phyloP scores from a whole-genome alignment of 1,140 invertebrate genomes.

The Drosophila tristis region DNA sequence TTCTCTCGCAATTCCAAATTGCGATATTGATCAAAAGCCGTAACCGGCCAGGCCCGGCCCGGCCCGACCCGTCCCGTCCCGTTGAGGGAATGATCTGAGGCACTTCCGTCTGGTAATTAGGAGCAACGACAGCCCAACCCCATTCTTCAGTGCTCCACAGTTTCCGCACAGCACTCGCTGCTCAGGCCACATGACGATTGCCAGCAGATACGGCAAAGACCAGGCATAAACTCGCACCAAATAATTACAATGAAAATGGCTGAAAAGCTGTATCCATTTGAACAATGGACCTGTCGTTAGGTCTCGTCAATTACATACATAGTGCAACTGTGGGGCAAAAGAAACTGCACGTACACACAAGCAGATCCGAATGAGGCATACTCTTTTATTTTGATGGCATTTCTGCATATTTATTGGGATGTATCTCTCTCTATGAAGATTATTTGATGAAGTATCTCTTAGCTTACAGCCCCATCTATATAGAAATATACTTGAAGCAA shows the following conservation, averaged over 20 bases:
- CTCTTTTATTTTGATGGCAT: slow-evolving; percentile 4
- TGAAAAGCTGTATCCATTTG: slow-evolving; percentile 75
- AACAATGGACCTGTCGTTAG: slow-evolving; percentile 70
- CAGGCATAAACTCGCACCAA: slow-evolving; percentile 25
- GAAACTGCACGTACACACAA: neutral
- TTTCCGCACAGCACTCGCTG: neutral
- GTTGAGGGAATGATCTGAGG: slow-evolving; percentile 22
- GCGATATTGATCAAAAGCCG: slow-evolving; percentile 24
- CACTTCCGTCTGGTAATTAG: slow-evolving; percentile 55
- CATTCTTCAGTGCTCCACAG: neutral
- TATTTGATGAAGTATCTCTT: neutral
- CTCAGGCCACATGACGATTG: slow-evolving; percentile 47
- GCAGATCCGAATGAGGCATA: neutral
- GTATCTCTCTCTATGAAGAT: too few relatives aligned
- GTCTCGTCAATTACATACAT: slow-evolving; percentile 58
- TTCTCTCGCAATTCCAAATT: slow-evolving; percentile 31
- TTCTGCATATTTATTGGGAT: too few relatives aligned
- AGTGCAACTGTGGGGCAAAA: neutral
- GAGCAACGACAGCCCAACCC: slow-evolving; percentile 26
- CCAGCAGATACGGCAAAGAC: slow-evolving; percentile 30
- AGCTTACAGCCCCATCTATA: too few relatives aligned
- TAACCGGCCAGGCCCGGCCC: slow-evolving; percentile 12
- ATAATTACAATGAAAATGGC: slow-evolving; percentile 70
- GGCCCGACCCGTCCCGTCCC: too few relatives aligned
- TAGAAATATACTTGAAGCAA: too few relatives aligned